These are phyloP conservation scores for Brachyopa scutellaris DNA, from an alignment of 2,888 invertebrate genomes.

Conservation along the genomic window DNA sequence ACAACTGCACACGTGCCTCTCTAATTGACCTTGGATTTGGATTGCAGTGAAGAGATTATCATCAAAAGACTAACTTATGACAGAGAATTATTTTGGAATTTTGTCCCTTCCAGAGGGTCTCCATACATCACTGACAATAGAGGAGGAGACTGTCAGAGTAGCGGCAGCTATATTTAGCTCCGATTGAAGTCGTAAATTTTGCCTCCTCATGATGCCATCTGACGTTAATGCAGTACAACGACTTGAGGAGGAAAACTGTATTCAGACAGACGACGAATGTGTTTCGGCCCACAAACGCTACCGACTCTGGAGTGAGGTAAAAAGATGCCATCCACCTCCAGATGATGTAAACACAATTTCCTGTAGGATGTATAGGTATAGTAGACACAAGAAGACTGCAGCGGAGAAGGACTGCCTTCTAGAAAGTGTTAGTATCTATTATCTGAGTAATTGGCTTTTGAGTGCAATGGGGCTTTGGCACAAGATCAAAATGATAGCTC, in stretches of 20 bases:
- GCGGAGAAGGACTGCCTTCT: background rate
- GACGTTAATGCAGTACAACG: constrained; percentile 23
- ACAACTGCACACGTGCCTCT: constrained; percentile 60
- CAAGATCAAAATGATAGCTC: constrained; percentile 41
- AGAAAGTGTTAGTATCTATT: constrained; percentile 49
- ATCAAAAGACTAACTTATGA: constrained; percentile 55
- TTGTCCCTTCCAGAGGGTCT: constrained; percentile 54
- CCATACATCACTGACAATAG: constrained; percentile 34
- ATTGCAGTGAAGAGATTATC: constrained; percentile 50
- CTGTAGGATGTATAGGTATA: constrained; percentile 20
- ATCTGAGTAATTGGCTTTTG: constrained; percentile 64
- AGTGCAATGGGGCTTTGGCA: constrained; percentile 35
- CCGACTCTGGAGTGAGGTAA: constrained; percentile 15
- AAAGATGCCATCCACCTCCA: constrained; percentile 55
- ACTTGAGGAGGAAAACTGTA: constrained; percentile 30
- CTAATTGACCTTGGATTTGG: constrained; percentile 71
- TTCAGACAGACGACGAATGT: constrained; percentile 10
- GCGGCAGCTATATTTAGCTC: constrained; percentile 49
- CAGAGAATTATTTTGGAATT: constrained; percentile 44
- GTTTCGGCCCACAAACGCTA: constrained; percentile 41
- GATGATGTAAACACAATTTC: constrained; percentile 45
- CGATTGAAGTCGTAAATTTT: constrained; percentile 59
- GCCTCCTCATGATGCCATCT: constrained; percentile 35
- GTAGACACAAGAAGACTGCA: background rate
- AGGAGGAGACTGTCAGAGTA: background rate